Evolutionary conservation across 2,113 vertebrate genomes (phyloP).

Genomic region (Callorhinus ursinus): DNA sequence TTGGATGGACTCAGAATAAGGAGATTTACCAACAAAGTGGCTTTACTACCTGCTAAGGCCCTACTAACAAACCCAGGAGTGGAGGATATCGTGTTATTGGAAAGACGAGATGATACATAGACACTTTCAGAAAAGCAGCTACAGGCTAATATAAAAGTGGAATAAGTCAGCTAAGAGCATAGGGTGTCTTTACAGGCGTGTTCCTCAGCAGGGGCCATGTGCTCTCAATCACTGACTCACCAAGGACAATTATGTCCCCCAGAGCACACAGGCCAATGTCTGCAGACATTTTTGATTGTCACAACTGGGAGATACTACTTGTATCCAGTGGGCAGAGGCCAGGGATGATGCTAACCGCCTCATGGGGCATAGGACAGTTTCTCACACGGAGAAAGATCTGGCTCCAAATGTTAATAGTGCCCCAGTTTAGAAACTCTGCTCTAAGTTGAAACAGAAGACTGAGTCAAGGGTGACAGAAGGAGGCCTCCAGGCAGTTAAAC

Average conservation of each 20-base stretch:
- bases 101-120: background rate
- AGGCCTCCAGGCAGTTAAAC: background rate
- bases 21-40: background rate
- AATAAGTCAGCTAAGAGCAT: background rate
- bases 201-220: background rate
- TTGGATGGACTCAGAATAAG: background rate
- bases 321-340: background rate
- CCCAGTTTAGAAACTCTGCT: background rate
- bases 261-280: background rate
- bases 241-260: too few species aligned
- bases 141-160: background rate
- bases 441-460: background rate
- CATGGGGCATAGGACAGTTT: background rate
- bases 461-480: background rate
- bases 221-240: conserved; percentile 25
- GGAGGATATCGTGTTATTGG: accelerated
- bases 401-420: background rate
- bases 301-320: background rate
- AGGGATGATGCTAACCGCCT: background rate
- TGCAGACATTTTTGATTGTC: background rate
- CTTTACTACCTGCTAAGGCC: background rate
- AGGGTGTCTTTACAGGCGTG: background rate
- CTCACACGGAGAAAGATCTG: background rate
- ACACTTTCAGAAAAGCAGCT: conserved; percentile 8
- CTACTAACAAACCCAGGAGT: accelerated